These are phyloP conservation scores for Ptilonorhynchus violaceus DNA, from an alignment of 2,113 vertebrate genomes.

Conservation along the genomic window DNA sequence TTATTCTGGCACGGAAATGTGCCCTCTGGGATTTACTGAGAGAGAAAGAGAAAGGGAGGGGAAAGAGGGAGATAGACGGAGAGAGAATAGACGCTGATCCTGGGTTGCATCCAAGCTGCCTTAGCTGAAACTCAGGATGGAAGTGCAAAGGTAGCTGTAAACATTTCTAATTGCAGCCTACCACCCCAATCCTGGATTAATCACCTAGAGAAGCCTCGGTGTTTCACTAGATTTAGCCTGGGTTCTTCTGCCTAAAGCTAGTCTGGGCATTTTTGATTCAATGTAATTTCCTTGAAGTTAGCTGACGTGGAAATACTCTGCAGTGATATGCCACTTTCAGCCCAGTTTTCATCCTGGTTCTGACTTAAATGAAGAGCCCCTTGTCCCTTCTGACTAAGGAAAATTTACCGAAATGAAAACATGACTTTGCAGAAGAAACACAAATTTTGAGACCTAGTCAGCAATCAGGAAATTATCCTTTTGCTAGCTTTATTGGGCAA, in stretches of 20 bases:
- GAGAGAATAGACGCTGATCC: not conserved
- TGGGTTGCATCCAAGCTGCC: not conserved
- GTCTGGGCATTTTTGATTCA: not conserved
- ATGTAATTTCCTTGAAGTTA: not conserved
- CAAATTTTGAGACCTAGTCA: not conserved
- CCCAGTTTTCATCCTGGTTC: not conserved
- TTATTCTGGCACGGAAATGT: conserved; percentile 28
- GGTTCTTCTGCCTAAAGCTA: not conserved
- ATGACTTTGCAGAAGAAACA: not conserved
- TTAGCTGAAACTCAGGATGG: not conserved
- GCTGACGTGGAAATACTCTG: not conserved
- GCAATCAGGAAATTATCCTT: not conserved
- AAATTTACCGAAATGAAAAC: not conserved
- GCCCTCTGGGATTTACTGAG: conserved; percentile 1
- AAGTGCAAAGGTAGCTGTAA: not conserved
- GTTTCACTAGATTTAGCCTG: not conserved
- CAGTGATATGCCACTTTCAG: not conserved
- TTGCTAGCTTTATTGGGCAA: not conserved
- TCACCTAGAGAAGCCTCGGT: not conserved
- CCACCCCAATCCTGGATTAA: not conserved
- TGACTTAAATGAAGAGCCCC: not conserved
- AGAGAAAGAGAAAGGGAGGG: not conserved
- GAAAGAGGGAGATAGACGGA: not conserved
- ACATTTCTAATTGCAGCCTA: not conserved
- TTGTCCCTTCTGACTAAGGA: not conserved